Evolutionary conservation across 1,140 invertebrate species (phyloP), one percentile per base, ranked within the genome.

Genomic region (Drosophila jambulina): DNA sequence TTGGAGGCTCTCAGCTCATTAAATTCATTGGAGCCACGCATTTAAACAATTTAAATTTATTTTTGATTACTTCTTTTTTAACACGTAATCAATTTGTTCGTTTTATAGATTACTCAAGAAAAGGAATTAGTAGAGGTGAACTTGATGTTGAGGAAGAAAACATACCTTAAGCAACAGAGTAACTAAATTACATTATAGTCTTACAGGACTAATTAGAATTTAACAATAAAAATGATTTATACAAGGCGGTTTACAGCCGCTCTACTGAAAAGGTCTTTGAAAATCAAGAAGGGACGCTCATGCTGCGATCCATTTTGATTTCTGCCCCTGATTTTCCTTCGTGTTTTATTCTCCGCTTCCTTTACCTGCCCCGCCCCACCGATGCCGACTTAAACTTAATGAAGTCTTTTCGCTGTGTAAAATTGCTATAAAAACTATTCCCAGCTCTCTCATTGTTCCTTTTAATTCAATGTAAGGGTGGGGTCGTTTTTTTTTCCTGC

Each of bases 341-440:
- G 3, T 32, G 34, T 17, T 17, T 6, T 17, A 15, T 34, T 51
- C 17, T 65, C 17, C 38, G 9, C 17, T 40, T 21, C 12, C 56
- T 36, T 80, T 64, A 51, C 36, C 19, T 45, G 49, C 25, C 58
- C 67, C 63, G 72, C 75, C 45, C 64, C 21, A 38, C 32, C 43
- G 27, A 51, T 69, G 60, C 83, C 78, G 77, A 64, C 85, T 90
- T 90, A 90, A 86, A 71, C 49, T 59, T 90, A 85, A 75, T 90
- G 88, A 90, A 90, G 85, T 90, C 85, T 90, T 90, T 80, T 90
- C 53, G 81, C 81, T 85, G 85, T 90, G 86, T 91, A 90, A 85
- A 90, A 90, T 85, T 88, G 78, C 81, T 88, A 88, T 88, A 88
- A 84, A 88, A 88, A 85, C 72, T 81, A 84, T 80, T 62, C 67